These are phyloP conservation scores for Acholoe squamosa DNA, from an alignment of 2,888 invertebrate genomes.

Conservation along the genomic window DNA sequence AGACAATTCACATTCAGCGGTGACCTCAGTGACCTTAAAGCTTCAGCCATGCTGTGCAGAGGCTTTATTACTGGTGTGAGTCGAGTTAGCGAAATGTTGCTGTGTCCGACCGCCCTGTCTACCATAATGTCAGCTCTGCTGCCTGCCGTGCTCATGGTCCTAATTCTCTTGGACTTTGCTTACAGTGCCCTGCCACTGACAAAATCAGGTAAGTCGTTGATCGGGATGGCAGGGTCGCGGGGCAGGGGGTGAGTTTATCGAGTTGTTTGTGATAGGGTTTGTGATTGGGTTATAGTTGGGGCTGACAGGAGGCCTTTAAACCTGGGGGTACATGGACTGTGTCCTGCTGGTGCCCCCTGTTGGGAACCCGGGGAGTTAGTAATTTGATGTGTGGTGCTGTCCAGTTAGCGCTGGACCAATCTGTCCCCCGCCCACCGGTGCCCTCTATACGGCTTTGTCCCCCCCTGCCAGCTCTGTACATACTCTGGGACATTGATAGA, in stretches of 20 bases:
- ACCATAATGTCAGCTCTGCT: neutral
- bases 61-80: neutral
- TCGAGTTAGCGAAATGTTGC: neutral
- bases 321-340: neutral
- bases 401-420: slow-evolving; percentile 2
- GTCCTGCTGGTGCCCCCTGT: neutral
- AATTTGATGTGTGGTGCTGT: slow-evolving; percentile 4
- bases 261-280: slow-evolving; percentile 27
- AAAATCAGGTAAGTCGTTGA: slow-evolving; percentile 53
- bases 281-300: slow-evolving; percentile 20
- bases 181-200: slow-evolving; percentile 44
- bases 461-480: neutral
- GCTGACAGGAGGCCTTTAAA: slow-evolving; percentile 50
- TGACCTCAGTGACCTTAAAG: neutral
- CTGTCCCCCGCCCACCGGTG: neutral
- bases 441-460: slow-evolving; percentile 9
- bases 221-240: neutral
- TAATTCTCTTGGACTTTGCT: neutral
- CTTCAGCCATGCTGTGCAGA: neutral
- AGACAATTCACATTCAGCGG: too few species aligned
- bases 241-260: neutral
- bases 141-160: neutral
- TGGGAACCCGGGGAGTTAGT: neutral
- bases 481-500: neutral
- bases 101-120: neutral